Percentiles rank a stretch among this genome's conserved stretches.
These are phyloP conservation scores for Azorinus chamasolen DNA, from an alignment of 2,888 invertebrate species.

Conservation along the genomic window DNA sequence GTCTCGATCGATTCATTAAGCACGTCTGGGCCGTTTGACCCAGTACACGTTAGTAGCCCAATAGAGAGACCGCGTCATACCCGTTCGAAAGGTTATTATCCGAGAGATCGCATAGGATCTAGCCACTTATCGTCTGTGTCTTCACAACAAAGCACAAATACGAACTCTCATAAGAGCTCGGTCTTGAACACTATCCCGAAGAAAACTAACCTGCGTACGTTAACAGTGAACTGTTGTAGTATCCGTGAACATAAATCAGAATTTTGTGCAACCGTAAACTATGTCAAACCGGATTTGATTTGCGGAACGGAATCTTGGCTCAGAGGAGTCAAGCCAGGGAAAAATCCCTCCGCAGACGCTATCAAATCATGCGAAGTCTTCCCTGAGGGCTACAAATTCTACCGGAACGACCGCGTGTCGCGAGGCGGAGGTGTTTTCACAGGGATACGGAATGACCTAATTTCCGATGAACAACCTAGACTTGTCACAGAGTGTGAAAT, in stretches of 20 bases:
- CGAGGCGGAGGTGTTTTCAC: conserved; percentile 34
- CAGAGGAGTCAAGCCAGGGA: conserved; percentile 35
- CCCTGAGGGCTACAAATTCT: not conserved
- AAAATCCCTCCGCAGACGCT: conserved; percentile 18
- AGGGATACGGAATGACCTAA: not conserved
- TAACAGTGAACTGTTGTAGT: conserved; percentile 26
- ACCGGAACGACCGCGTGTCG: conserved; percentile 24
- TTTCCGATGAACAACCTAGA: conserved; percentile 17
- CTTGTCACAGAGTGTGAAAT: conserved; percentile 42
- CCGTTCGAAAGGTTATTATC: too few species aligned
- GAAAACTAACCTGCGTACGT: conserved; percentile 13
- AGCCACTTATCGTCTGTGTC: too few species aligned
- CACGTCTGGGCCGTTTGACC: conserved; percentile 14
- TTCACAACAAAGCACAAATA: too few species aligned
- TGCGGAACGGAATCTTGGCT: conserved; percentile 40
- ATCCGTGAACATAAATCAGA: conserved; percentile 13
- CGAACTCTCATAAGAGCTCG: too few species aligned
- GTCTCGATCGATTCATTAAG: conserved; percentile 11
- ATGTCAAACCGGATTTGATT: conserved; percentile 31
- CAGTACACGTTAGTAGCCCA: conserved; percentile 34
- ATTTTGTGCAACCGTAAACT: conserved; percentile 16
- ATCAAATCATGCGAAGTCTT: conserved; percentile 26
- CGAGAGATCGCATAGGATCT: too few species aligned
- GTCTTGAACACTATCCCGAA: too few species aligned
- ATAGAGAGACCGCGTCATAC: too few species aligned